Evolutionary conservation across 2,113 vertebrate genomes (phyloP).

Genomic region (Amphiprion percula): DNA sequence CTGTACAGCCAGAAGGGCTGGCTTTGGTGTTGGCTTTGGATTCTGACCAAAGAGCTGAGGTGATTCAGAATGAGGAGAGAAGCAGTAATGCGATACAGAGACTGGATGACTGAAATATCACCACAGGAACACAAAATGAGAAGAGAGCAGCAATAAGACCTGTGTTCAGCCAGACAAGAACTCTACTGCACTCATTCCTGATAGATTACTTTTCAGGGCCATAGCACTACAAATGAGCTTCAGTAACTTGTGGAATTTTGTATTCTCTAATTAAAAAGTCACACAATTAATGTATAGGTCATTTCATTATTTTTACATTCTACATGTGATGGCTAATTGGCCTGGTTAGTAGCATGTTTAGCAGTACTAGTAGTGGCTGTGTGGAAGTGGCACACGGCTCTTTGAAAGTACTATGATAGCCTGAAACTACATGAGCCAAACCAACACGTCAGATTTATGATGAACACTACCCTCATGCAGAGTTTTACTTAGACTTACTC

Average conservation of each 20-base stretch:
- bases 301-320: background rate
- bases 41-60: slow-evolving; percentile 60
- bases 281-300: background rate
- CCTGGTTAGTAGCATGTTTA: background rate
- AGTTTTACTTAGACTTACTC: background rate
- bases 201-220: background rate
- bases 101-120: slow-evolving; percentile 1
- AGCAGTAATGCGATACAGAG: background rate
- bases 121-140: slow-evolving; percentile 15
- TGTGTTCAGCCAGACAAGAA: background rate
- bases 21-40: slow-evolving; percentile 68
- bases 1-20: slow-evolving; percentile 65
- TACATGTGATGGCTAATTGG: background rate
- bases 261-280: background rate
- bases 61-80: slow-evolving; percentile 28
- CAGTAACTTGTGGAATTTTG: background rate
- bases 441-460: background rate
- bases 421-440: background rate
- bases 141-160: background rate
- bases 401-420: fast-evolving
- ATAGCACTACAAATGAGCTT: background rate
- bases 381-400: background rate
- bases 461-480: background rate
- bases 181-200: background rate
- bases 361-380: background rate